phyloP scores from a whole-genome alignment of 2,888 invertebrate genomes.

The Apodemia arnacis region DNA sequence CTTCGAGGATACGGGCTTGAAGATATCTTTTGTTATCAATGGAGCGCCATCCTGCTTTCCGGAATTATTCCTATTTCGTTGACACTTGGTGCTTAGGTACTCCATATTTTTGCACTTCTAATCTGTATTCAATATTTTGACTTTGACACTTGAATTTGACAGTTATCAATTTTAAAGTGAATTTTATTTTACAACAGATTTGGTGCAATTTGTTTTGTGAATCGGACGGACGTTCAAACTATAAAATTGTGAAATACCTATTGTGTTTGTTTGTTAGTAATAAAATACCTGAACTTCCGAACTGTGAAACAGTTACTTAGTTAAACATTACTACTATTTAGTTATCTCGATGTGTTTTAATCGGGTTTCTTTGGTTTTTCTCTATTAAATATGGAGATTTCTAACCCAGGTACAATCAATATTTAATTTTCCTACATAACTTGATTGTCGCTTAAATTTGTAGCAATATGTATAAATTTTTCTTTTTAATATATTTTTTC shows the following conservation, averaged over 20 bases:
- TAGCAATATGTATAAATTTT: not conserved
- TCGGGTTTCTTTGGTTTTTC: conserved; percentile 24
- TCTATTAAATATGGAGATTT: conserved; percentile 90
- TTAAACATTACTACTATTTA: not conserved
- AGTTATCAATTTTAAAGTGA: not conserved
- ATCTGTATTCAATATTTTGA: not conserved
- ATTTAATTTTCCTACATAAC: conserved; percentile 1
- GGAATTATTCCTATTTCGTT: too few species aligned
- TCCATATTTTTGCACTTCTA: too few species aligned
- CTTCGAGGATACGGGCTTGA: too few species aligned
- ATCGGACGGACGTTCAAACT: not conserved
- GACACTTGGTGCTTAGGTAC: too few species aligned
- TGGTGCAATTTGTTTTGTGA: conserved; percentile 16
- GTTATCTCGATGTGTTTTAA: not conserved
- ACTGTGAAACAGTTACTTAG: not conserved
- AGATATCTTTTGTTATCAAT: too few species aligned
- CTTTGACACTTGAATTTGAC: not conserved
- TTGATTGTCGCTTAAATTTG: not conserved
- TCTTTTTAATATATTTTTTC: not conserved
- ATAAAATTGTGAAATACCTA: not conserved
- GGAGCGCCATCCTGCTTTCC: too few species aligned
- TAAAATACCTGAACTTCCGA: not conserved
- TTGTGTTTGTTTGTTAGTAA: not conserved
- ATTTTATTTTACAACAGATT: conserved; percentile 8
- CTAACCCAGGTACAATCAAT: conserved; percentile 89